phyloP scores from a whole-genome alignment of 2,888 invertebrate genomes.

The Siphonodentalium dalli region DNA sequence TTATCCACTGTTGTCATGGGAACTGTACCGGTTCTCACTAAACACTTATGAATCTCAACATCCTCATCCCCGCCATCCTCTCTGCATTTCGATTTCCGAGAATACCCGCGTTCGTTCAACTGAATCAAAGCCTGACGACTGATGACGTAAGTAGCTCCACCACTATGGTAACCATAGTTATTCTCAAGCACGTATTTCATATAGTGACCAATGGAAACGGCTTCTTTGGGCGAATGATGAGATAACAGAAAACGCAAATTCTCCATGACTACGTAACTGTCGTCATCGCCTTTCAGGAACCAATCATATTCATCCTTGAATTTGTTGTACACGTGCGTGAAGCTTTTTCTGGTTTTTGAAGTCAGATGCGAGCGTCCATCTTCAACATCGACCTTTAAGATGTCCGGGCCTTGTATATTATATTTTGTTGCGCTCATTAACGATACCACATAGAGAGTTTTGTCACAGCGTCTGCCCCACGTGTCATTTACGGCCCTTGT shows the following conservation, averaged over 20 bases:
- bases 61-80: constrained; percentile 45
- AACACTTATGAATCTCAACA: constrained; percentile 45
- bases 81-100: constrained; percentile 12
- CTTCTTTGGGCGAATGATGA: constrained; percentile 70
- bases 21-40: constrained; percentile 38
- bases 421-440: constrained; percentile 72
- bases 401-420: too few relatives aligned
- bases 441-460: constrained; percentile 61
- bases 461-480: constrained; percentile 37
- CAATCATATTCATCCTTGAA: constrained; percentile 86
- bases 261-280: constrained; percentile 94
- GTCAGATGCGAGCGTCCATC: constrained; percentile 91
- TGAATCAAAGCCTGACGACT: constrained; percentile 78
- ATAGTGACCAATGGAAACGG: constrained; percentile 76
- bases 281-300: constrained; percentile 97
- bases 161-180: constrained; percentile 63
- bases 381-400: constrained; percentile 74
- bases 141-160: constrained; percentile 81
- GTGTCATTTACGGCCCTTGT: constrained; percentile 77
- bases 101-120: constrained; percentile 74
- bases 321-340: constrained; percentile 83
- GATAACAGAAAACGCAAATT: constrained; percentile 75
- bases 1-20: constrained; percentile 41
- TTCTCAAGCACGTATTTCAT: too few relatives aligned
- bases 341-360: constrained; percentile 95